Conservation (phyloP, 2,888 invertebrate genomes). For the Morinoia aosen region DNA sequence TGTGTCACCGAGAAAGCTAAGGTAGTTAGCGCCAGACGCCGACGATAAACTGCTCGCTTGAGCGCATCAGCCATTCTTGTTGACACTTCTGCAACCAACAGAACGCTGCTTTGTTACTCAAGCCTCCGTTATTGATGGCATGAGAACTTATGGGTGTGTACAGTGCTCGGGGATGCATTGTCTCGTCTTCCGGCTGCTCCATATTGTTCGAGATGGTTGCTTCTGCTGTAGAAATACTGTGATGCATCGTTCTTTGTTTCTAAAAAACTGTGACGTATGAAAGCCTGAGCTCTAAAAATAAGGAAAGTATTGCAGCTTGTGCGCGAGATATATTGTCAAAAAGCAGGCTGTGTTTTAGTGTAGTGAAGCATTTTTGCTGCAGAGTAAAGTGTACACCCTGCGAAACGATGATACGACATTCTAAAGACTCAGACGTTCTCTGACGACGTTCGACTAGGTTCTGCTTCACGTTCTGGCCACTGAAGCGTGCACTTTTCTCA, state of each 20-base stretch:
- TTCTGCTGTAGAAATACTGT: background rate
- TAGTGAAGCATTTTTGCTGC: no score
- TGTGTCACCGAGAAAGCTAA: background rate
- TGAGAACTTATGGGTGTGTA: background rate
- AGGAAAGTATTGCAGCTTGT: background rate
- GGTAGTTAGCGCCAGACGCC: background rate
- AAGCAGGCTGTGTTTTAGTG: background rate
- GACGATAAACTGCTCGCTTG: conserved; percentile 3
- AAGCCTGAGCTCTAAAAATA: background rate
- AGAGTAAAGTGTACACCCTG: background rate
- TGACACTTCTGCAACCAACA: background rate
- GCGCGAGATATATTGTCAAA: background rate
- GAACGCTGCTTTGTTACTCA: background rate
- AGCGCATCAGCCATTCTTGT: background rate
- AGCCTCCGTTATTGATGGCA: background rate
- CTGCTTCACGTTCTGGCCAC: background rate
- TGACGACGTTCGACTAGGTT: background rate
- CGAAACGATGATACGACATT: background rate
- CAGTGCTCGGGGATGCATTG: background rate
- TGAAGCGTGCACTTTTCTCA: background rate
- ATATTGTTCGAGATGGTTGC: background rate
- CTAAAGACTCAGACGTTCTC: background rate
- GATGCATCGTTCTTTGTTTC: background rate
- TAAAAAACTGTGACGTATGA: background rate
- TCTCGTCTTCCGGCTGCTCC: background rate